Percentiles rank a stretch among this genome's conserved stretches.
Conservation (phyloP, 1,140 invertebrate species). For the Drepana arcuata region DNA sequence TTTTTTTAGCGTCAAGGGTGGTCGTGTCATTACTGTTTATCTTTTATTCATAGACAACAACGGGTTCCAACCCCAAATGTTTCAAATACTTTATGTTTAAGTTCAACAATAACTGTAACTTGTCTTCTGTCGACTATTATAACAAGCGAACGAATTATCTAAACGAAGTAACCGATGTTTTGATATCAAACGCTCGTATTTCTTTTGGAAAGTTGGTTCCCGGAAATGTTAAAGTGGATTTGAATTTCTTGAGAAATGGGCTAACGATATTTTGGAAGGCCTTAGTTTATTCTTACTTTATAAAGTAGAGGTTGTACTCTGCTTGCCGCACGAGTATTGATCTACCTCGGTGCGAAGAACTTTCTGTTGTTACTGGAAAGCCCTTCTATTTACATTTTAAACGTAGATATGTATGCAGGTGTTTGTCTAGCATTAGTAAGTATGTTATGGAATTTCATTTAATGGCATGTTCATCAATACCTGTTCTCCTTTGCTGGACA, state of each 20-base stretch:
- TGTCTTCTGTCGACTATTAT: too few relatives aligned
- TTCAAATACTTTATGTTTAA: slow-evolving; percentile 32
- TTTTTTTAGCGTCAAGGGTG: too few relatives aligned
- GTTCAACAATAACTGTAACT: too few relatives aligned
- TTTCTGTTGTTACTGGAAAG: slow-evolving; percentile 33
- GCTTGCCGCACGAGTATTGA: slow-evolving; percentile 39
- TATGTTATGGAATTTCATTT: too few relatives aligned
- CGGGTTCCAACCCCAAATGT: slow-evolving; percentile 26
- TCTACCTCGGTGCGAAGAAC: slow-evolving; percentile 37
- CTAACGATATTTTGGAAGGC: slow-evolving; percentile 16
- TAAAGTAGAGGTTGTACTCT: slow-evolving; percentile 21
- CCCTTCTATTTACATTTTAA: too few relatives aligned
- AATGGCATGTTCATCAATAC: too few relatives aligned
- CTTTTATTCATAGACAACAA: slow-evolving; percentile 28
- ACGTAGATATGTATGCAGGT: too few relatives aligned
- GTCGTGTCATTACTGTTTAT: too few relatives aligned
- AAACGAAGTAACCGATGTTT: too few relatives aligned
- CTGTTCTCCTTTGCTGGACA: too few relatives aligned
- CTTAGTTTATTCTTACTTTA: slow-evolving; percentile 26
- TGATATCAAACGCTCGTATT: slow-evolving; percentile 9
- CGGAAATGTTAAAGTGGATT: slow-evolving; percentile 8
- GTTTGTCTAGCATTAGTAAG: too few relatives aligned
- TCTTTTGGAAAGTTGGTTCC: slow-evolving; percentile 9
- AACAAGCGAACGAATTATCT: too few relatives aligned
- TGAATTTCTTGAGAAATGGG: slow-evolving; percentile 10